Base-by-base conservation (phyloP, 2,888 invertebrate species). In the Agrochola macilenta region DNA sequence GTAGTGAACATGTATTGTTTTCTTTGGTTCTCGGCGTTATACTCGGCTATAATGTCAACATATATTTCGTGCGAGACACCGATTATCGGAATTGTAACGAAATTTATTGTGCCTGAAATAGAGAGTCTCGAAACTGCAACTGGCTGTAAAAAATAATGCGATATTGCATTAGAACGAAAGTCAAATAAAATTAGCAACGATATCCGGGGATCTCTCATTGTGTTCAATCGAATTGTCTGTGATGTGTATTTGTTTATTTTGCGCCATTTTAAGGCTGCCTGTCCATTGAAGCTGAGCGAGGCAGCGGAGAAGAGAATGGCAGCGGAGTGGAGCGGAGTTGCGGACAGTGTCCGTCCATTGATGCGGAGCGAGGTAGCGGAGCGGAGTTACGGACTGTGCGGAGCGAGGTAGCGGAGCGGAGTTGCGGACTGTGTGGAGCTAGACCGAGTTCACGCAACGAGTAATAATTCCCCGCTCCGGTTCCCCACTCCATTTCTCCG, bases 51-150 rank as follows among this genome's bases (percentile, higher is more conserved):
- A 66, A 69, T 79, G 57, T 83, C 69, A 58, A 69, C 65, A 81
- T 78, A 72, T 65, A 78, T 81, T 78, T 57, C n/a, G 49, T 49
- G 20, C 39, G 46, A 49, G 69, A 54, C 14, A 64, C 49, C 52
- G 69, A 72, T 83, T 83, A 72, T 72, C 39, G 54, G 69, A 57
- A 61, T 65, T 72, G 66, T 72, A 65, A 57, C 39, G 17, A 64
- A 69, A 78, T 81, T 65, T 83, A 64, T 82, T 64, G 71, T 72
- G 60, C 11, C 14, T 35, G 20, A 46, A 63, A 64, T 82, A 66
- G 20, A 65, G 3, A 54, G 8, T 43, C 14, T 49, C 26, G 35
- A 43, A 82, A 57, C 39, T 70, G 30, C 49, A 61, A 11, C 35
- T 57, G 5, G 2, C 57, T 61, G 39, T 12, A n/a, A 26, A 57